Evolutionary conservation across 2,113 vertebrate genomes (phyloP).

Genomic region (Hypanus sabinus): DNA sequence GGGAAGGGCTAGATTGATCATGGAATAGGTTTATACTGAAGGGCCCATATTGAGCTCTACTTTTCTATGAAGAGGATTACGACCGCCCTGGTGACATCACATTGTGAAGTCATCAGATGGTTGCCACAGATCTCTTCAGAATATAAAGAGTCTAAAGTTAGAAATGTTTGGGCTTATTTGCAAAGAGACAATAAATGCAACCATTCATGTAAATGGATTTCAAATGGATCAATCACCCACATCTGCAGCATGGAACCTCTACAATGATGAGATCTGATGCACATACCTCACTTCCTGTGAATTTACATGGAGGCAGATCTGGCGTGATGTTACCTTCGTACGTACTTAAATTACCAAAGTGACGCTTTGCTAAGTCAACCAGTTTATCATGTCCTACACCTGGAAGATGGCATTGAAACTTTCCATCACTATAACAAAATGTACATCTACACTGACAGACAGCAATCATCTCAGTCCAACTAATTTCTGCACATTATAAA

Average conservation of each 20-base stretch:
- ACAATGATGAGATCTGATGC: not conserved
- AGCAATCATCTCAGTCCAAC: not conserved
- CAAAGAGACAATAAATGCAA: not conserved
- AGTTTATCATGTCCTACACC: conserved; percentile 81
- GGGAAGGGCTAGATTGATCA: too few relatives aligned
- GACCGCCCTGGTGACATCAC: not conserved
- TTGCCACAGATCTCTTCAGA: not conserved
- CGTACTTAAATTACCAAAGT: conserved; percentile 77
- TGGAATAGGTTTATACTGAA: too few relatives aligned
- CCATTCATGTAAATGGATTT: not conserved
- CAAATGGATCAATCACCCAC: not conserved
- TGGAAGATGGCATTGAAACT: conserved; percentile 42
- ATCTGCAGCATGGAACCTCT: not conserved
- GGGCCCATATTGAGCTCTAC: too few relatives aligned
- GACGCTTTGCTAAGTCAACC: conserved; percentile 78
- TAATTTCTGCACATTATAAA: not conserved
- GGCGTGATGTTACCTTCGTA: conserved; percentile 67
- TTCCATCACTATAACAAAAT: conserved; percentile 42
- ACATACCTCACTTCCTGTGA: conserved; percentile 93
- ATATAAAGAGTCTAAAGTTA: too few relatives aligned
- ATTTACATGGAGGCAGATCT: conserved; percentile 68
- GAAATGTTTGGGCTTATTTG: not conserved
- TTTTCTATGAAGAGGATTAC: too few relatives aligned
- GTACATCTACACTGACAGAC: not conserved
- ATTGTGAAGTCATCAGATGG: not conserved